Evolutionary conservation across 2,797 vertebrate species (phyloP), one percentile per base, ranked within the genome.

Genomic region (Epinephelus malabaricus): DNA sequence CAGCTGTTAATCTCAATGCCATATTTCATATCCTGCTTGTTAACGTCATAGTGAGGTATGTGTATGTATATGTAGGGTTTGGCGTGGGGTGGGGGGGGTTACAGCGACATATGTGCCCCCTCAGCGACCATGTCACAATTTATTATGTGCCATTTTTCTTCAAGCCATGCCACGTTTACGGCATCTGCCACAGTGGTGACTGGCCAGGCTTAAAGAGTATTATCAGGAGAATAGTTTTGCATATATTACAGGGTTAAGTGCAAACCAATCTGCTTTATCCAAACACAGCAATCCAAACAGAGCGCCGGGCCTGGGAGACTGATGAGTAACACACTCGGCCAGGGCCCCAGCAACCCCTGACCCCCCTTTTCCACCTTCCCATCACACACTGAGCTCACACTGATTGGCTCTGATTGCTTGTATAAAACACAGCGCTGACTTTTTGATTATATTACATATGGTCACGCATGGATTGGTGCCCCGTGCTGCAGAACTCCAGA

Each of bases 161-260:
- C 72, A 54, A 55, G 71, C 59, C 3, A 1, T 62, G 67, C 82
- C 80, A 70, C 82, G 94, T 95, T 95, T 95, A 94, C 88, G 76
- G 88, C 87, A 88, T 88, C 92, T 95, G 95, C 95, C 95, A 94
- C 87, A 78, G 86, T 83, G 88, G 88, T 92, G 94, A 95, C 89
- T 83, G 92, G 89, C 76, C 76, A 79, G 86, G 78, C 94, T 87
- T 92, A 89, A 87, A 76, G 84, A 92, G 88, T 90, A 94, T 92
- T 92, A 93, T 94, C 95, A 91, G 87, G 95, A 93, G 95, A 90
- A 93, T 92, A 92, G 94, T 94, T 95, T 92, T 94, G 95, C 95
- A 95, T 96, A 95, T 91, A 96, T 96, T 95, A 95, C 95, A 95
- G 94, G 95, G 95, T 95, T 96, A 96, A 95, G 95, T 95, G 95